Base-by-base conservation (phyloP, 2,888 invertebrate species). In the Ophion ventricosus region DNA sequence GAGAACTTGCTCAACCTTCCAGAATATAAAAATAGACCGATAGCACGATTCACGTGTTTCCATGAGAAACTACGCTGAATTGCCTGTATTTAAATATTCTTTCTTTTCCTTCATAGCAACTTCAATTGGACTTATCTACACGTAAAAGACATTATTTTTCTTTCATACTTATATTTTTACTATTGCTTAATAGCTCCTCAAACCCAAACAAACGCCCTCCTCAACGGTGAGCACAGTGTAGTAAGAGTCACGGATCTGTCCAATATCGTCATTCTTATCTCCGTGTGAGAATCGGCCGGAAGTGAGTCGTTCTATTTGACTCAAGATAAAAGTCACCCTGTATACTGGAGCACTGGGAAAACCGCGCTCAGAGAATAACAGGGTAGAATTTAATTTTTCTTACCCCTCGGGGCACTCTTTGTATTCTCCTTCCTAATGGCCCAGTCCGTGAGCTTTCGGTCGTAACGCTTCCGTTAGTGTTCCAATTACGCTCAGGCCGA, bases 381-480 rank as follows among this genome's bases (percentile, higher is more conserved):
- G 49, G 80, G 70, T 74, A 77, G 81, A 85, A 85, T 85, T 73
- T 74, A 83, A 85, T 85, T 83, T 85, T 84, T 84, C 80, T 80
- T 35, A 49, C 64, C 83, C 74, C 66, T 26, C 43, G 49, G 59
- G 83, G 84, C 77, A 83, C 73, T 81, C 80, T 80, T 83, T 85
- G 77, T 85, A 84, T 81, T 85, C 84, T 85, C 74, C 70, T 57
- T 83, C 57, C 77, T 85, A 85, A 85, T 85, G 74, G 80, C 70
- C 66, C 56, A 66, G 75, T 63, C 35, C 35, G 64, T 66, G 72
- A 61, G 74, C 72, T 73, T 64, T 83, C 67, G 56, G 63, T 57
- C 26, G 66, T 74, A 54, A 57, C 26, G 66, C 56, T 29, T 64
- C 25, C 57, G 66, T 35, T 57, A 11, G 54, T n/a, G 63, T 40